Percentiles rank a stretch among this genome's conserved stretches.
phyloP scores from a whole-genome alignment of 1,140 invertebrate genomes.

The Coenobita brevimanus region DNA sequence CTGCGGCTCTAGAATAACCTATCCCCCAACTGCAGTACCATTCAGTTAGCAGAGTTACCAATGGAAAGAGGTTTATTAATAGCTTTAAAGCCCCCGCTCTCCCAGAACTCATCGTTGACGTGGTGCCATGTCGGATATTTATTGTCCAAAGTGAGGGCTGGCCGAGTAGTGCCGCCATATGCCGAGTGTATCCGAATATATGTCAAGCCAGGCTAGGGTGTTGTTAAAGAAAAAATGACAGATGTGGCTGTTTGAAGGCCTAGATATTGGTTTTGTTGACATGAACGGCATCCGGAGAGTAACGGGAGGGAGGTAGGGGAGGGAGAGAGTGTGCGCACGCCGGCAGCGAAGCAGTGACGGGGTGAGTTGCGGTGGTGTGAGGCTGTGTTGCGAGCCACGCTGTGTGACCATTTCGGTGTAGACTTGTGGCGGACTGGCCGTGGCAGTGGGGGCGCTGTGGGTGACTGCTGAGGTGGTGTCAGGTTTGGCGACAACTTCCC shows the following conservation, averaged over 20 bases:
- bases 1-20: not conserved
- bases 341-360: conserved; percentile 31
- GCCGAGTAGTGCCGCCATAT: no score
- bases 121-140: conserved; percentile 8
- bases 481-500: not conserved
- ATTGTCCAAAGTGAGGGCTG: not conserved
- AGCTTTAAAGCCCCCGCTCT: conserved; percentile 43
- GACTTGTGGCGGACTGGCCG: not conserved
- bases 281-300: not conserved
- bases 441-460: not conserved
- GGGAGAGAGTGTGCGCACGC: conserved; percentile 42
- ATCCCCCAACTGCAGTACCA: not conserved
- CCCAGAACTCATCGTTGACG: not conserved
- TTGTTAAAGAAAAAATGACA: no score
- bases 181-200: not conserved
- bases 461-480: not conserved
- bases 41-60: not conserved
- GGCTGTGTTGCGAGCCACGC: not conserved
- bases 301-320: not conserved
- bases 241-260: not conserved
- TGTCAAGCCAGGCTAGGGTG: no score
- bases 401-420: not conserved
- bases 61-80: conserved; percentile 33
- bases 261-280: not conserved
- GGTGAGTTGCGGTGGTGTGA: conserved; percentile 40